Conservation (phyloP, 1,140 invertebrate genomes). For the Aphis craccivora region DNA sequence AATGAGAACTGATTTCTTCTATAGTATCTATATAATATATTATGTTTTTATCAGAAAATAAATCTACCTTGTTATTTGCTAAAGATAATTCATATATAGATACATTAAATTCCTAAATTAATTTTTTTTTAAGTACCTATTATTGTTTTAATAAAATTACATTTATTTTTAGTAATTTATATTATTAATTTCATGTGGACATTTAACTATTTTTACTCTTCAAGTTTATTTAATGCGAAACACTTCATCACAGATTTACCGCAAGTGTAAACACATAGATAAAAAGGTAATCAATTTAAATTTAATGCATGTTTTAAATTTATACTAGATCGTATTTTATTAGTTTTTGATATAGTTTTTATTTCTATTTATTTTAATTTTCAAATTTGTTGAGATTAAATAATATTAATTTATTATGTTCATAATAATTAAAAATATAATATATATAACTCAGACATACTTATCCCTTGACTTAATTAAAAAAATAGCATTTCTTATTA, state of each 20-base stretch:
- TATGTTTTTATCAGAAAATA: not conserved
- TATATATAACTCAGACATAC: not conserved
- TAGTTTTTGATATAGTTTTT: not conserved
- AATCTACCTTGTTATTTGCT: not conserved
- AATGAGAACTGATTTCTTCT: not conserved
- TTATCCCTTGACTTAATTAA: not conserved
- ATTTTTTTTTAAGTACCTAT: not conserved
- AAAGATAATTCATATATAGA: not conserved
- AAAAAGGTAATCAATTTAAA: slow-evolving; percentile 17
- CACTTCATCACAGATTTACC: not conserved
- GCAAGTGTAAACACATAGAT: slow-evolving; percentile 13
- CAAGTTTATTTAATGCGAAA: slow-evolving; percentile 13
- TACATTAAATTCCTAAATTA: not conserved
- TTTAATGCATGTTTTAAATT: slow-evolving; percentile 4
- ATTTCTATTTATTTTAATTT: not conserved
- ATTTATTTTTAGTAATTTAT: slow-evolving; percentile 21
- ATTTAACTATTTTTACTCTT: slow-evolving; percentile 26
- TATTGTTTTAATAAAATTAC: not conserved
- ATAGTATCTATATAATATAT: too few species aligned
- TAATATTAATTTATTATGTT: not conserved
- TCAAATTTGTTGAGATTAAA: not conserved
- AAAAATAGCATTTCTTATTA: not conserved
- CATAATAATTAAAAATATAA: not conserved
- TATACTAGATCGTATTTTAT: slow-evolving; percentile 22
- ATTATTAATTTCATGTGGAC: not conserved